Percentiles rank a stretch among this genome's conserved stretches.
These are phyloP conservation scores for Drosophila dives DNA, from an alignment of 2,888 invertebrate genomes.

Conservation along the genomic window DNA sequence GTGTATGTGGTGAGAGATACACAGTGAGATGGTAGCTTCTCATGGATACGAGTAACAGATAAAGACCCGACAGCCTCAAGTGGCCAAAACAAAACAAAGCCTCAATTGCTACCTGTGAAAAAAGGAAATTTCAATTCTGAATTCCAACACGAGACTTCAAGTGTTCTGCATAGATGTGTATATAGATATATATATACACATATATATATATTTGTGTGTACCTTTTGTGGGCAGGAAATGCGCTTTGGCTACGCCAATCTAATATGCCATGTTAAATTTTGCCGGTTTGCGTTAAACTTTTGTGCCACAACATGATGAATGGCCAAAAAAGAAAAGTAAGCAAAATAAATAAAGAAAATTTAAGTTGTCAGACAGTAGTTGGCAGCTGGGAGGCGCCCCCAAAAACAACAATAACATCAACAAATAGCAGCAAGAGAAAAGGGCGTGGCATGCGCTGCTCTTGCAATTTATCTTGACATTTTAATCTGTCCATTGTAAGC, in stretches of 20 bases:
- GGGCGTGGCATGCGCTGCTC: slow-evolving; percentile 48
- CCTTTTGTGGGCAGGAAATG: slow-evolving; percentile 64
- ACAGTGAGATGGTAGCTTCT: slow-evolving; percentile 31
- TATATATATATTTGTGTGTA: slow-evolving; percentile 7
- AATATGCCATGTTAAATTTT: slow-evolving; percentile 50
- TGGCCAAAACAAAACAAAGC: slow-evolving; percentile 43
- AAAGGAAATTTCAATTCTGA: slow-evolving; percentile 10
- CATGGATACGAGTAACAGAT: slow-evolving; percentile 37
- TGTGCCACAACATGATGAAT: slow-evolving; percentile 50
- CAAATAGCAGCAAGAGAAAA: slow-evolving; percentile 6
- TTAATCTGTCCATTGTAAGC: slow-evolving; percentile 59
- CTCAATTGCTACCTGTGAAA: slow-evolving; percentile 54
- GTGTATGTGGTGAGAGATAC: slow-evolving; percentile 10
- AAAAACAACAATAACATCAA: neutral
- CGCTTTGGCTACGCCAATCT: slow-evolving; percentile 58
- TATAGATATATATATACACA: neutral
- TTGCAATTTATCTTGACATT: slow-evolving; percentile 72
- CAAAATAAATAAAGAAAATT: slow-evolving; percentile 46
- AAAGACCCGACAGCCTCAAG: slow-evolving; percentile 51
- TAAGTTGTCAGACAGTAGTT: slow-evolving; percentile 53
- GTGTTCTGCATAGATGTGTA: neutral
- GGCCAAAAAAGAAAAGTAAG: slow-evolving; percentile 26
- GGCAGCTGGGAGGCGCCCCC: slow-evolving; percentile 20
- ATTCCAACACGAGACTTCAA: slow-evolving; percentile 14
- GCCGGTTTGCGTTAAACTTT: slow-evolving; percentile 36